Percentiles rank a stretch among this genome's conserved stretches.
phyloP scores from a whole-genome alignment of 30 jellyfish, hydroid and myxozoan species.

The Hydractinia echinata region DNA sequence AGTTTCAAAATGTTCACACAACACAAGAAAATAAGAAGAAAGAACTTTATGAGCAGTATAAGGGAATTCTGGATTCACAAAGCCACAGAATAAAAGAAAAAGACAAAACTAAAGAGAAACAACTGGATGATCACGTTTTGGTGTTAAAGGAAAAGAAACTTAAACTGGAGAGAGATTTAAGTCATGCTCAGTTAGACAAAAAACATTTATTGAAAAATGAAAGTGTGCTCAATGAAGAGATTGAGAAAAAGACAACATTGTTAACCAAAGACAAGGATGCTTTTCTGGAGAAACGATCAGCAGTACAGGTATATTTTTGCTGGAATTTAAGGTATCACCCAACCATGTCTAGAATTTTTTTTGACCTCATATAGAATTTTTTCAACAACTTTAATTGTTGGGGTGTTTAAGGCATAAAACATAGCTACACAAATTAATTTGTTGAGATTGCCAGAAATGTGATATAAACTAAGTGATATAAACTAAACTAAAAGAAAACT shows the following conservation, averaged over 20 bases:
- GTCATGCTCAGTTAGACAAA: conserved; percentile 7
- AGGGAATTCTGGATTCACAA: neutral
- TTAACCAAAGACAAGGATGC: neutral
- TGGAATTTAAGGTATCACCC: no score
- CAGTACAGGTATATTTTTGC: neutral
- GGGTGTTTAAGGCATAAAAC: no score
- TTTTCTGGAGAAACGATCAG: neutral
- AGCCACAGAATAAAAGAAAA: neutral
- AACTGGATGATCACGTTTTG: neutral
- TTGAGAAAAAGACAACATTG: neutral
- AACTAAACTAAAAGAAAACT: no score
- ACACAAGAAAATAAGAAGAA: neutral
- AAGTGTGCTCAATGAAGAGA: neutral
- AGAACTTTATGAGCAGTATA: neutral
- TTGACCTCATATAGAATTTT: no score
- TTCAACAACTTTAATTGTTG: no score
- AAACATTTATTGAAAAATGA: neutral
- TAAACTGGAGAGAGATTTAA: neutral
- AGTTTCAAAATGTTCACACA: neutral
- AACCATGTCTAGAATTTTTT: no score
- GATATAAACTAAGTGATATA: no score
- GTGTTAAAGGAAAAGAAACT: neutral
- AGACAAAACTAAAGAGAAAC: neutral
- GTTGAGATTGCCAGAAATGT: no score
- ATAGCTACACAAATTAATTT: no score